Base-by-base conservation (phyloP, 2,113 vertebrate genomes). In the Gopherus evgoodei region DNA sequence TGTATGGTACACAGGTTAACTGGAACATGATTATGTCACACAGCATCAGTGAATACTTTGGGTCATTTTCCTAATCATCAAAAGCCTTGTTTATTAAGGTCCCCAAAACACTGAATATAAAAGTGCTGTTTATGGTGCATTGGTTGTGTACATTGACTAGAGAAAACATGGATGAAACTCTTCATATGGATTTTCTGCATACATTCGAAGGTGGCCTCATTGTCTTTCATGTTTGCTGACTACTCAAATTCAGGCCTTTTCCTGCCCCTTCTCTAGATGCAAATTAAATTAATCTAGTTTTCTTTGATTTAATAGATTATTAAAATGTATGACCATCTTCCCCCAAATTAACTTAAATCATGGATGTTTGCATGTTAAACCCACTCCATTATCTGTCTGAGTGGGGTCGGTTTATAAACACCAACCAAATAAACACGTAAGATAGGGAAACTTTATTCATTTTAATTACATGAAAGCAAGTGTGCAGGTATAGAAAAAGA, bases 401-500 rank as follows among this genome's bases (percentile, higher is more conserved):
- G 47, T 0, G 0, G 3, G 29, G 29, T 38, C 1, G 0, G 56
- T 1, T 0, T 5, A 3, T 3, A 49, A 16, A 3, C 2, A 21
- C 49, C 31, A 11, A 47, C 0, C 0, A 47, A 76, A 31, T 3
- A 72, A 88, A 57, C 0, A 69, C 0, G 16, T 1, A 27, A 91
- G n/a, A 19, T 59, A 86, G 82, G 42, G 25, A 78, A 47, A 78
- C 22, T 0, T 0, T n/a, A 47, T 90, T 79, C 7, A 9, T 54
- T 94, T 86, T 21, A 57, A 1, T 78, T 47, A 78, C 0, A 80
- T 4, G 5, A 52, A 49, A 62, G 57, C 0, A 54, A 81, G 22
- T 6, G 44, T 47, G 12, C 62, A 42, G 0, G 4, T 62, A 38
- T 19, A 62, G 75, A 96, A 69, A 49, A n/a, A 12, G 3, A 1